Evolutionary conservation across 2,113 vertebrate species (phyloP), one percentile per base, ranked within the genome.

Genomic region (Perca flavescens): DNA sequence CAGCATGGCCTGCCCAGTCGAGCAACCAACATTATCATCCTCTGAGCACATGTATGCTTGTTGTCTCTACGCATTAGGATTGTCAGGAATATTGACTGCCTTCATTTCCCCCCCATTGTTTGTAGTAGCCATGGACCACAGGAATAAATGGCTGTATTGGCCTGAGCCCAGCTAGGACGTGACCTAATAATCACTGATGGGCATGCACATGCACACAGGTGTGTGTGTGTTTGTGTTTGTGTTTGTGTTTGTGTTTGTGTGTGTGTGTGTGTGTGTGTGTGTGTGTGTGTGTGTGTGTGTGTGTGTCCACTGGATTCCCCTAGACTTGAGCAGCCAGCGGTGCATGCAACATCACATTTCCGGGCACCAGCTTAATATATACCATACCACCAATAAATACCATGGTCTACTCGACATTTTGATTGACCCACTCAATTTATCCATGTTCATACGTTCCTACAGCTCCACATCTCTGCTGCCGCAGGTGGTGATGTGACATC

Each of bases 61-160:
- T 49, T 56, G 19, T 71, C 19, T 72, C 54, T 8, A 47, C 64
- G 21, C 49, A 6, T 16, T n/a, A 57, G 58, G 58, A 56, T 71
- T 83, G 89, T 85, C 25, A 85, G 67, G 72, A 79, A 77, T 65
- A 63, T 85, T n/a, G 74, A 83, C 61, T 52, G 40, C 47, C 21
- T 84, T 15, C 17, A 6, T 56, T 78, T 71, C 28, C 15, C 67
- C 83, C 34, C 62, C 67, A 60, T 31, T 49, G 43, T 43, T 40
- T 40, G 36, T n/a, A 31, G 50, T 77, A 16, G 57, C 72, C 77
- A 17, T 5, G n/a, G 50, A 61, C 66, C 73, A 46, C 17, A 9
- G 36, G 56, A 77, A 47, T 84, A 79, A 86, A 83, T 71, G 56
- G 52, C 63, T 64, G 36, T 65, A 53, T 72, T 84, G 86, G 84